Evolutionary conservation across 2,797 vertebrate species (phyloP).

Genomic region (Rhabdophis nuchalis): DNA sequence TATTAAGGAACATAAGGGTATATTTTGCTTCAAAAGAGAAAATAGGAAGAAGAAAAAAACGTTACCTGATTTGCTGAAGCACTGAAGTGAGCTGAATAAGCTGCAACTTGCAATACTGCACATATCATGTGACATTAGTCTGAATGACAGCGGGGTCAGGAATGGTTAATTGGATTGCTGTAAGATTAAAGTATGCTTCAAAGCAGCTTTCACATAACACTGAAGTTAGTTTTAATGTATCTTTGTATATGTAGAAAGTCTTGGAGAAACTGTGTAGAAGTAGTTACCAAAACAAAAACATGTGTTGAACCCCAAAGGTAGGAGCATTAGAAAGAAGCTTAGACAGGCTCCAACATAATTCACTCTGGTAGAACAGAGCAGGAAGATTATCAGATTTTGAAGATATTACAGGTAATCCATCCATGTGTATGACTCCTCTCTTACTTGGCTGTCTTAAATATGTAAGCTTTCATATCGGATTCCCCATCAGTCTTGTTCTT

Average conservation of each 20-base stretch:
- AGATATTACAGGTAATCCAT: not conserved
- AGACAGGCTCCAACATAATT: not conserved
- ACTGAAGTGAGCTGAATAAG: constrained; percentile 33
- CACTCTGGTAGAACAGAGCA: rapidly evolving
- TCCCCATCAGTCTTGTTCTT: constrained; percentile 6
- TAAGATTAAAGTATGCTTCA: not conserved
- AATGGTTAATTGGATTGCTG: not conserved
- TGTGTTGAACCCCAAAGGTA: not conserved
- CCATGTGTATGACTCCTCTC: not conserved
- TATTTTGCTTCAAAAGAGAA: constrained; percentile 46
- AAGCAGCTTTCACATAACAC: not conserved
- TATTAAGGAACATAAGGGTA: constrained; percentile 40
- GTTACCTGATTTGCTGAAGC: constrained; percentile 49
- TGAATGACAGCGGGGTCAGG: constrained; percentile 11
- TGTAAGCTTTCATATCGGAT: not conserved
- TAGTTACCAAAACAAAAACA: not conserved
- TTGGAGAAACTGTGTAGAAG: not conserved
- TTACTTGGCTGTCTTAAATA: not conserved
- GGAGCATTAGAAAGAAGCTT: not conserved
- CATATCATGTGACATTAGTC: constrained; percentile 24
- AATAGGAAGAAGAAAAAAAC: constrained; percentile 48
- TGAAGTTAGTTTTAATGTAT: not conserved
- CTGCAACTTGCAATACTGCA: constrained; percentile 40
- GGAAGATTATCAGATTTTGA: not conserved
- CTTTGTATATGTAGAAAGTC: not conserved